Conservation (phyloP, 2,888 invertebrate species). For the Drosophila bunnanda region DNA sequence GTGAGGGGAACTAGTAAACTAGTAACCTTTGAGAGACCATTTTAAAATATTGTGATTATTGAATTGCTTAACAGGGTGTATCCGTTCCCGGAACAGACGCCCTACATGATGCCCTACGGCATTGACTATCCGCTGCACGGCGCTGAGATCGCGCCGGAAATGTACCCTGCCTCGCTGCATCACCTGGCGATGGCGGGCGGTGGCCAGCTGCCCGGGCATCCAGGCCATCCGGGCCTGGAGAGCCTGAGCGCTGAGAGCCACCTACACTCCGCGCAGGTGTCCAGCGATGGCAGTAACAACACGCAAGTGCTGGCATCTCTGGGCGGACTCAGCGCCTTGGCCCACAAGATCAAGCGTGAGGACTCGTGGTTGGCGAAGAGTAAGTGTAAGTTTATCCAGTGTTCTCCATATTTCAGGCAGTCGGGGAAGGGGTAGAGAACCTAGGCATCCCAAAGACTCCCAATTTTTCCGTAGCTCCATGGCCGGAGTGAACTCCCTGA, state of each 20-base stretch:
- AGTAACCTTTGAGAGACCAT: no score
- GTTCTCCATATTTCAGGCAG: conserved; percentile 64
- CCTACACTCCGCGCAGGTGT: conserved; percentile 78
- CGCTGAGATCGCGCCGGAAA: conserved; percentile 79
- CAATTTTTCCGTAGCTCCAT: conserved; percentile 17
- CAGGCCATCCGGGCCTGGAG: conserved; percentile 78
- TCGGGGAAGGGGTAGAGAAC: conserved; percentile 26
- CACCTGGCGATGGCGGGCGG: conserved; percentile 77
- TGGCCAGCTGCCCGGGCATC: conserved; percentile 61
- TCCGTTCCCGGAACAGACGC: conserved; percentile 83
- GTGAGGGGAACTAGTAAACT: conserved; percentile 74
- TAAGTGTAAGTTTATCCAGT: conserved; percentile 66
- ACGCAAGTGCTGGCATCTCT: conserved; percentile 81
- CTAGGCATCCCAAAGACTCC: conserved; percentile 28
- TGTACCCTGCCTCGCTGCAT: conserved; percentile 82
- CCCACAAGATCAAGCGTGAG: conserved; percentile 84
- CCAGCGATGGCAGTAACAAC: conserved; percentile 81
- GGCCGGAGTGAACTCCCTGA: conserved; percentile 26
- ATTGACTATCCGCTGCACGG: conserved; percentile 83
- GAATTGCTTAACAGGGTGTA: conserved; percentile 74
- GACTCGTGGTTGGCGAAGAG: conserved; percentile 83
- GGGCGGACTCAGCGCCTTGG: conserved; percentile 75
- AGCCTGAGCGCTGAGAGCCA: conserved; percentile 80
- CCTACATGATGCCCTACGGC: conserved; percentile 84
- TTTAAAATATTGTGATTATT: neutral